phyloP scores from a whole-genome alignment of 2,888 invertebrate genomes.

The Heteropelma amictum region DNA sequence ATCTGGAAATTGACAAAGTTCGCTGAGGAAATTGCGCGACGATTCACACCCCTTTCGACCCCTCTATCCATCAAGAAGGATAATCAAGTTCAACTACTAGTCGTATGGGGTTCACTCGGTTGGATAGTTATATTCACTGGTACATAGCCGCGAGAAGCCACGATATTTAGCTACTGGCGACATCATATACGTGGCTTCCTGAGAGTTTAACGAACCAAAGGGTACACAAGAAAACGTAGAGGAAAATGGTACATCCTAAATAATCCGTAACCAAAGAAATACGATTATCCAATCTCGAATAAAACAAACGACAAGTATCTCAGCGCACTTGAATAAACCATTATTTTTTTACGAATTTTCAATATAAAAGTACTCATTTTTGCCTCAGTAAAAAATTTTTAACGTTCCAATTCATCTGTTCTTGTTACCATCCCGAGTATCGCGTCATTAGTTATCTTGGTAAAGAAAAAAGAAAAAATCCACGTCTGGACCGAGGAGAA shows the following conservation, averaged over 20 bases:
- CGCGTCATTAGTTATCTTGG: slow-evolving; percentile 19
- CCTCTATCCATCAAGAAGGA: slow-evolving; percentile 18
- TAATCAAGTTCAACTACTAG: slow-evolving; percentile 50
- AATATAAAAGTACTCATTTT: no score
- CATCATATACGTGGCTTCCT: slow-evolving; percentile 1
- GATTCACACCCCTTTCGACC: slow-evolving; percentile 71
- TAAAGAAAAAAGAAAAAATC: slow-evolving; percentile 14
- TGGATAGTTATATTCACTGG: not conserved
- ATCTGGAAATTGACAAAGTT: slow-evolving; percentile 74
- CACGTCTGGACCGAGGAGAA: not conserved
- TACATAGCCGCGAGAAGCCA: not conserved
- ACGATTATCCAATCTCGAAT: no score
- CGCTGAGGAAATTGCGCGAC: slow-evolving; percentile 69
- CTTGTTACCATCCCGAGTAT: not conserved
- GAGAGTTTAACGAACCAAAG: slow-evolving; percentile 22
- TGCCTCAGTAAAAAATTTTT: no score
- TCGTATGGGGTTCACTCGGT: slow-evolving; percentile 24
- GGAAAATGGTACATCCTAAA: no score
- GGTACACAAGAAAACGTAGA: no score
- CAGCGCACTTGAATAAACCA: not conserved
- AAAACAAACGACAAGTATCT: no score
- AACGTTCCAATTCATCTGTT: not conserved
- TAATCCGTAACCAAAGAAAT: no score
- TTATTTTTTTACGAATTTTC: not conserved
- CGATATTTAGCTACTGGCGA: slow-evolving; percentile 10